Percentiles rank a stretch among this genome's conserved stretches.
phyloP scores from a whole-genome alignment of 2,797 vertebrate species.

The Melanogrammus aeglefinus region DNA sequence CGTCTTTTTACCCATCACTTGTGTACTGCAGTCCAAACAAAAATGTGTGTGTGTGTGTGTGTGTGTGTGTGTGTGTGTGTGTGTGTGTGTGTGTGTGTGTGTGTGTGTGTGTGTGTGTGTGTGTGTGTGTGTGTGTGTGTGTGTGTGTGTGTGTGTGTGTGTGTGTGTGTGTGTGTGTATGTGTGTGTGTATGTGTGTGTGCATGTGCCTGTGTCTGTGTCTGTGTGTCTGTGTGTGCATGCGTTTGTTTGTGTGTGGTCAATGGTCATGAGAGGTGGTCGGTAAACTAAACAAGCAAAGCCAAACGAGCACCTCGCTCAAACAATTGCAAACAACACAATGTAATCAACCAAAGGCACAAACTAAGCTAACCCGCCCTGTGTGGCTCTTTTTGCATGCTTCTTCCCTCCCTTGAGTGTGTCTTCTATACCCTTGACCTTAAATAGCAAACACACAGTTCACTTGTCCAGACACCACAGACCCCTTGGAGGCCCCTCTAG shows the following conservation, averaged over 20 bases:
- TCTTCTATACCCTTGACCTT: background rate
- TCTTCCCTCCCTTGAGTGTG: background rate
- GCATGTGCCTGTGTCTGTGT: background rate
- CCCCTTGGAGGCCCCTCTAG: background rate
- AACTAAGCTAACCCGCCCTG: background rate
- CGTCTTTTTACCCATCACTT: background rate
- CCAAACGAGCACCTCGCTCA: background rate
- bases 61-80: background rate
- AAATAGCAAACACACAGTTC: constrained; percentile 2
- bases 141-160: too few relatives aligned
- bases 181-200: too few relatives aligned
- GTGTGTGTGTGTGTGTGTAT: too few relatives aligned
- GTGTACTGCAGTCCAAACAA: background rate
- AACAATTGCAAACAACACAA: background rate
- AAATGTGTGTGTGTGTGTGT: too few relatives aligned
- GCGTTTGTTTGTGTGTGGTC: background rate
- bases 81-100: background rate
- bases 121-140: too few relatives aligned
- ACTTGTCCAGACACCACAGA: constrained; percentile 19
- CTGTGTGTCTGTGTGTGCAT: background rate
- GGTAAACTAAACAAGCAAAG: background rate
- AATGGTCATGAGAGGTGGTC: too few relatives aligned
- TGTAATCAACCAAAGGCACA: too few relatives aligned
- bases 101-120: background rate
- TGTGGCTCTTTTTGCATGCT: background rate